phyloP scores from a whole-genome alignment of 2,888 invertebrate genomes.

The Dysmachus trigonus region DNA sequence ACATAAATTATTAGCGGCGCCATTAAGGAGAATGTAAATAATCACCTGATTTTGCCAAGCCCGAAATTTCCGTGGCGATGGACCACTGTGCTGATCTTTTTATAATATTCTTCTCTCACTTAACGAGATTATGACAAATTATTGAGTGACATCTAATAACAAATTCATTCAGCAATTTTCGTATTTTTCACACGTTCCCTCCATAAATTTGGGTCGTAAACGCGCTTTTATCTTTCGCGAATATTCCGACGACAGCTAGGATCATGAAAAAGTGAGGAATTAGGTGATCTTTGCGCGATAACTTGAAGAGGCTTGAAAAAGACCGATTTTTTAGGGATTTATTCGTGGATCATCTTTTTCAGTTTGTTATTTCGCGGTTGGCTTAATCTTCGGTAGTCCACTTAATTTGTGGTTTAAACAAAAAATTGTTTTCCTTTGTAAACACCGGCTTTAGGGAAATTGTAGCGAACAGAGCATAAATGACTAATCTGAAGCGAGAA shows the following conservation, averaged over 20 bases:
- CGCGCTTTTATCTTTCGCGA: neutral
- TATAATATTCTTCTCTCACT: neutral
- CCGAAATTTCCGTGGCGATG: neutral
- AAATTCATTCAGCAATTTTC: constrained; percentile 18
- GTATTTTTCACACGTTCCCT: neutral
- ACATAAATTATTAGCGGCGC: neutral
- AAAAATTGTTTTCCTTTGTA: neutral
- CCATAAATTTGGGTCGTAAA: constrained; percentile 7
- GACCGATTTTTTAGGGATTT: neutral
- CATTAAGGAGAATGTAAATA: neutral
- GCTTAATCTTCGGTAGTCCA: neutral
- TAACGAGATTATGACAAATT: constrained; percentile 20
- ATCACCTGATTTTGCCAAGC: neutral
- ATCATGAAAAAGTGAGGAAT: neutral
- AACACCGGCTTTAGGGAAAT: neutral
- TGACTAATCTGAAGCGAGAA: too few relatives aligned
- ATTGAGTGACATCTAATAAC: constrained; percentile 15
- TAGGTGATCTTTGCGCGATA: neutral
- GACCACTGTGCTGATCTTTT: neutral
- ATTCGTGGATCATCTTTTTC: neutral
- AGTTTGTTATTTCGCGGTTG: too few relatives aligned
- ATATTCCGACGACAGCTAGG: neutral
- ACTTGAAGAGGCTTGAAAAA: neutral
- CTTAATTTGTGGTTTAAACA: neutral
- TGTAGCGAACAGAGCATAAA: neutral